Conservation (phyloP, 2,113 vertebrate species). For the Erythrocebus patas region DNA sequence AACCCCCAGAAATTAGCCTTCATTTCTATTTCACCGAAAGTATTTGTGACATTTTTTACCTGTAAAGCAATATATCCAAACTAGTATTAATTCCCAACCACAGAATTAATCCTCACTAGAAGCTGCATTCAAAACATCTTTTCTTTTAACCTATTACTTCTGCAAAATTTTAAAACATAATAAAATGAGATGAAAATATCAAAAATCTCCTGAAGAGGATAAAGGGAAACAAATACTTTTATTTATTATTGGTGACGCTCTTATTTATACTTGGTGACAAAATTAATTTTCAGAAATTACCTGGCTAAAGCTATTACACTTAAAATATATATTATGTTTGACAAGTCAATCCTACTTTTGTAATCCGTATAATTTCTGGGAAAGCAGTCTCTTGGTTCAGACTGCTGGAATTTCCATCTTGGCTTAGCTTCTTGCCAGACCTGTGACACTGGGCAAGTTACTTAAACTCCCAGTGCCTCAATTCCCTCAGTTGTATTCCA, state of each 20-base stretch:
- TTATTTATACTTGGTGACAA: background rate
- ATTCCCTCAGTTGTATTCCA: background rate
- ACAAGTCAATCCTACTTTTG: background rate
- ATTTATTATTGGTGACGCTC: background rate
- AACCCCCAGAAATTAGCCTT: background rate
- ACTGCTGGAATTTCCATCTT: background rate
- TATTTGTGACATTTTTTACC: background rate
- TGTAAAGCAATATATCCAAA: background rate
- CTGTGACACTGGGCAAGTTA: background rate
- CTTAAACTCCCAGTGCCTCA: background rate
- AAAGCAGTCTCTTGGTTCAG: background rate
- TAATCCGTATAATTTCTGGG: background rate
- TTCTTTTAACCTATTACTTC: background rate
- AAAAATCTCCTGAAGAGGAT: background rate
- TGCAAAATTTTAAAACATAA: background rate
- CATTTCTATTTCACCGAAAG: background rate
- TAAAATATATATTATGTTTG: background rate
- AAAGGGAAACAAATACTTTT: background rate
- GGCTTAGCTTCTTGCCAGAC: background rate
- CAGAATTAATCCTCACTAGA: background rate
- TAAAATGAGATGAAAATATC: background rate
- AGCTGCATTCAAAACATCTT: background rate
- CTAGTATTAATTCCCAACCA: background rate
- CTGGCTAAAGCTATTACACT: background rate
- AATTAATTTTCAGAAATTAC: background rate